Evolutionary conservation across 2,888 invertebrate species (phyloP), one percentile per base, ranked within the genome.

Genomic region (Hemithea aestivaria): DNA sequence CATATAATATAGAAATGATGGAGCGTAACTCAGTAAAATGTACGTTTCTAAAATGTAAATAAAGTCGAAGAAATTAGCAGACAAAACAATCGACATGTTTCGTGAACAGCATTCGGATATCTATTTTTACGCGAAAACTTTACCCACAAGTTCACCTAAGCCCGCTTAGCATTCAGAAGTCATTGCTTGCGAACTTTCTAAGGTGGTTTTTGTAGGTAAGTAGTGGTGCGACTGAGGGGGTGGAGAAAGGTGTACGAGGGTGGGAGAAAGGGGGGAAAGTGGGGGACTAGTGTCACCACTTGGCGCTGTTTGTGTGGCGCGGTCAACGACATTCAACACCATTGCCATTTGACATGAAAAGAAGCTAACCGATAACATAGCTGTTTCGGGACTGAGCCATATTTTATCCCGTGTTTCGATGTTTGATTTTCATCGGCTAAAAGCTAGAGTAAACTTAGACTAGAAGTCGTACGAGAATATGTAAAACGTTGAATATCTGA

Each of bases 261-360:
- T 32, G 20, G 37, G 25, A 35, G 16, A 21, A 34, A 35, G 44
- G 27, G 34, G 49, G 43, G 25, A 43, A 44, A 28, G 11, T 7
- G 33, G 31, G 45, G 20, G 28, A 50, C 29, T 41, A 28, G 29
- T 51, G 59, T 62, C 64, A 57, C 53, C 53, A 56, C 48, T 58
- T 53, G 45, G 25, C 55, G 56, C 50, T 65, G 66, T 65, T 67
- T 68, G 66, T 54, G 48, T 56, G 61, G 59, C 62, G 36, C 74
- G 76, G 81, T 78, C 80, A 79, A 78, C 66, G 73, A 77, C 75
- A 71, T 74, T 63, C 60, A 60, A 58, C 62, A 63, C 64, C 67
- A 75, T 72, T 72, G 68, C 74, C 66, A 56, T 72, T 73, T 73
- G 73, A 71, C 76, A 78, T 68, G 75, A 76, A 77, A 73, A 73